phyloP scores from a whole-genome alignment of 1,140 invertebrate species.

The Eupeodes corollae region DNA sequence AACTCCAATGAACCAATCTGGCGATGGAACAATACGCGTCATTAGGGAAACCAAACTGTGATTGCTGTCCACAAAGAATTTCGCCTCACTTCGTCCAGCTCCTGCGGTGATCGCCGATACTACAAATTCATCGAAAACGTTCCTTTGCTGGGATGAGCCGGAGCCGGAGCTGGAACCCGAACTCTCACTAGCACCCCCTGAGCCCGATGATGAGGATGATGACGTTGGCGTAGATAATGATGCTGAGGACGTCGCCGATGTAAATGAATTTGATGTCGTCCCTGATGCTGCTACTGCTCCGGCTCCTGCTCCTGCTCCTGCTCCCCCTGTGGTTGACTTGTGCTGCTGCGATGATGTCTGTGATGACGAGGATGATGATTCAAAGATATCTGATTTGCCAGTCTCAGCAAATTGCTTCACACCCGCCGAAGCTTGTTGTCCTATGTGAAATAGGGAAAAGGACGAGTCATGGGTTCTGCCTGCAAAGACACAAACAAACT shows the following conservation, averaged over 20 bases:
- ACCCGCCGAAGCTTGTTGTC: conserved; percentile 56
- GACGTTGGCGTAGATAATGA: not conserved
- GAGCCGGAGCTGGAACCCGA: conserved; percentile 24
- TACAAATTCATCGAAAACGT: conserved; percentile 69
- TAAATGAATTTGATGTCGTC: conserved; percentile 3
- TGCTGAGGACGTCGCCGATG: not conserved
- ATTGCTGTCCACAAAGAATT: conserved; percentile 83
- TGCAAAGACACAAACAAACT: conserved; percentile 39
- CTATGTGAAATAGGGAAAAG: conserved; percentile 69
- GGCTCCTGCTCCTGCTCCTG: conserved; percentile 6
- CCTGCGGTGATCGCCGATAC: conserved; percentile 65
- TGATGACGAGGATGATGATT: conserved; percentile 43
- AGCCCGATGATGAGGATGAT: conserved; percentile 15
- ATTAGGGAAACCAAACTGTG: conserved; percentile 82
- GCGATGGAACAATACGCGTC: conserved; percentile 81
- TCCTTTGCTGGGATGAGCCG: conserved; percentile 33
- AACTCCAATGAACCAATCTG: conserved; percentile 97
- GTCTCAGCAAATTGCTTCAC: conserved; percentile 75
- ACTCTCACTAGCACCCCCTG: not conserved
- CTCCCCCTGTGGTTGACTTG: not conserved
- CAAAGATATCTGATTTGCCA: conserved; percentile 58
- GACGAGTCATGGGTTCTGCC: conserved; percentile 74
- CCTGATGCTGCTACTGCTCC: not conserved
- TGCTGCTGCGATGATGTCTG: conserved; percentile 23
- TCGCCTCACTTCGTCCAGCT: conserved; percentile 63